Base-by-base conservation (phyloP, 1,140 invertebrate genomes). In the Chironomus tepperi region DNA sequence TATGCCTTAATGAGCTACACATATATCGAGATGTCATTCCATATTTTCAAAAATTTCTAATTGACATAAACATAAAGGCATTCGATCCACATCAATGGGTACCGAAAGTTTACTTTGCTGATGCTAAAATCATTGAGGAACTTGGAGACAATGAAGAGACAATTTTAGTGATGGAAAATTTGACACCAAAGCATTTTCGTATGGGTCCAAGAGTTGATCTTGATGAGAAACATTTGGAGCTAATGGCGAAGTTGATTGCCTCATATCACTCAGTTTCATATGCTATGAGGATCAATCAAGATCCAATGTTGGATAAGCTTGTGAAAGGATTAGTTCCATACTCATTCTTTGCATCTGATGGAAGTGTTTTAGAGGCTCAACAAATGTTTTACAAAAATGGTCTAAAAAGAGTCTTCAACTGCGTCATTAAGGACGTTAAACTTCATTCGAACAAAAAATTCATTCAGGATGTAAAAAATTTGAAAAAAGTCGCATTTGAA, bases 1-100 rank as follows among this genome's bases (percentile, higher is more conserved):
- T 80, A 75, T 81, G 80, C 74, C 76, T 77, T 74, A 81, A 81
- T 75, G 80, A 81, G 47, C 73, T 78, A 9, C 79, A 78, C 72
- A 77, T 78, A 24, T 81, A 81, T 24, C 73, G 76, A 9, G 76
- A 80, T 15, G 76, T 80, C 0, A 73, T 81, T 75, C 79, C 80
- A 1, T 77, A 78, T 15, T 81, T 78, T 73, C 77, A 80, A 73
- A 76, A 80, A 74, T 34, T 81, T 8, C 15, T 81, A 15, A 76
- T 78, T 18, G 18, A 75, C 76, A 3, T 24, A 77, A 42, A 77
- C 78, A 19, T 64, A 10, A 10, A 73, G 12, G 16, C 47, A 15
- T 21, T 75, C n/a, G 43, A 75, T 19, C 21, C 67, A 15, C 74
- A 75, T 15, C 77, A 77, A 21, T 79, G 77, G 74, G 78, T 79